Conservation (phyloP, 2,797 vertebrate genomes). For the Pempheris klunzingeri region DNA sequence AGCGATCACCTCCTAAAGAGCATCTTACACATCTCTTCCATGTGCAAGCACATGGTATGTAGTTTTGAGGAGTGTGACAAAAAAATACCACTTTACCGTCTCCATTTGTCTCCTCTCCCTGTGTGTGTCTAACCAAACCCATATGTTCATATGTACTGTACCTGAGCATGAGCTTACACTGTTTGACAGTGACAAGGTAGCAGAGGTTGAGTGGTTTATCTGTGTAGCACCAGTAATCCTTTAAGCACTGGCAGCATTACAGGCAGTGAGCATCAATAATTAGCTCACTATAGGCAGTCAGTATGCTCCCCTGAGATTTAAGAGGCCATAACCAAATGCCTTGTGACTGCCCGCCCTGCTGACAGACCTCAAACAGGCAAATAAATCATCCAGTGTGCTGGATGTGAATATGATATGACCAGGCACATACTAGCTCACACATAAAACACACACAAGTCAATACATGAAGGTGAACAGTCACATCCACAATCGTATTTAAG, state of each 20-base stretch:
- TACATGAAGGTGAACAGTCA: conserved; percentile 24
- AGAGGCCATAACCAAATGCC: conserved; percentile 75
- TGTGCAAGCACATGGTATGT: background rate
- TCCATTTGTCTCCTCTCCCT: background rate
- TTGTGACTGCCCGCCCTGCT: conserved; percentile 57
- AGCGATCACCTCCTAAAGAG: background rate
- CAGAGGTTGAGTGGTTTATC: conserved; percentile 69
- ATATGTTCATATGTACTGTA: background rate
- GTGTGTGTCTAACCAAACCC: background rate
- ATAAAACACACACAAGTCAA: conserved; percentile 12
- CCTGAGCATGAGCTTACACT: conserved; percentile 2
- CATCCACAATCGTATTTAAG: conserved; percentile 6
- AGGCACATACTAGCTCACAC: background rate
- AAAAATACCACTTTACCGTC: background rate
- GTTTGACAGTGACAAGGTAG: conserved; percentile 44
- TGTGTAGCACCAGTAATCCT: conserved; percentile 57
- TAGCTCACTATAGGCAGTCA: conserved; percentile 81
- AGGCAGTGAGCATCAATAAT: conserved; percentile 86
- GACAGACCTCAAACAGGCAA: conserved; percentile 65
- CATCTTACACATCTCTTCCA: background rate
- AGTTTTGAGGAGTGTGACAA: background rate
- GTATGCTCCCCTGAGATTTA: conserved; percentile 81
- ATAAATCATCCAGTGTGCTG: conserved; percentile 70
- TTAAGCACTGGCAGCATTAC: conserved; percentile 71
- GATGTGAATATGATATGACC: conserved; percentile 36